A percentile compares a stretch with the other conserved stretches of the same genome.
Evolutionary conservation across 2,797 vertebrate species (phyloP).

Genomic region (Gymnothorax reevesii): DNA sequence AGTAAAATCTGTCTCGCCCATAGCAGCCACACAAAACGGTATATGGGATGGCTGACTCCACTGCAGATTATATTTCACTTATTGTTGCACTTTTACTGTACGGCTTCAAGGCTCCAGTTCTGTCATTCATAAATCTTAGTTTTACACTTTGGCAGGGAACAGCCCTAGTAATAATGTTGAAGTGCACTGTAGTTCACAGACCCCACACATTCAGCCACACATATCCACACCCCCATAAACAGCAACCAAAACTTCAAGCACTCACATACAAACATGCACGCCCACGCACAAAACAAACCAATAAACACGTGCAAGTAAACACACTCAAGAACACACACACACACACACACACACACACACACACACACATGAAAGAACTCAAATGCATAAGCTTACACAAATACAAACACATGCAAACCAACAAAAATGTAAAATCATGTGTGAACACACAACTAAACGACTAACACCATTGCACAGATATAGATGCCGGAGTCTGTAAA

Average conservation of each 20-base stretch:
- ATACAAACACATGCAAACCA: neutral
- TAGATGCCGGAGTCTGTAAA: too few relatives aligned
- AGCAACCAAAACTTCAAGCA: too few relatives aligned
- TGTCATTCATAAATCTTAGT: slow-evolving; percentile 55
- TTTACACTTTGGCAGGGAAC: slow-evolving; percentile 47
- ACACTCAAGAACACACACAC: slow-evolving; percentile 31
- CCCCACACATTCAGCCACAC: slow-evolving; percentile 26
- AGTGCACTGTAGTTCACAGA: slow-evolving; percentile 43
- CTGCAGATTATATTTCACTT: slow-evolving; percentile 7
- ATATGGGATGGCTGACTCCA: slow-evolving; percentile 9
- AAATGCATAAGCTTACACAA: neutral
- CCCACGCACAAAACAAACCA: neutral
- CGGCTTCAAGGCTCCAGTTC: slow-evolving; percentile 16
- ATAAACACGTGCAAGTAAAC: slow-evolving; percentile 30
- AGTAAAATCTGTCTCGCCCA: neutral
- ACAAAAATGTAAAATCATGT: too few relatives aligned
- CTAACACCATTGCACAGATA: too few relatives aligned
- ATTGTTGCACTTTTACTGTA: neutral
- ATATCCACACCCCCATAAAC: slow-evolving; percentile 18
- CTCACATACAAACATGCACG: slow-evolving; percentile 3
- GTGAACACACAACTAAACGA: too few relatives aligned
- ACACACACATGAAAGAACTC: neutral
- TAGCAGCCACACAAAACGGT: neutral
- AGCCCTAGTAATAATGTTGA: slow-evolving; percentile 44
- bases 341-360: neutral